Conservation (phyloP, 2,113 vertebrate species). For the Onychostruthus taczanowskii region DNA sequence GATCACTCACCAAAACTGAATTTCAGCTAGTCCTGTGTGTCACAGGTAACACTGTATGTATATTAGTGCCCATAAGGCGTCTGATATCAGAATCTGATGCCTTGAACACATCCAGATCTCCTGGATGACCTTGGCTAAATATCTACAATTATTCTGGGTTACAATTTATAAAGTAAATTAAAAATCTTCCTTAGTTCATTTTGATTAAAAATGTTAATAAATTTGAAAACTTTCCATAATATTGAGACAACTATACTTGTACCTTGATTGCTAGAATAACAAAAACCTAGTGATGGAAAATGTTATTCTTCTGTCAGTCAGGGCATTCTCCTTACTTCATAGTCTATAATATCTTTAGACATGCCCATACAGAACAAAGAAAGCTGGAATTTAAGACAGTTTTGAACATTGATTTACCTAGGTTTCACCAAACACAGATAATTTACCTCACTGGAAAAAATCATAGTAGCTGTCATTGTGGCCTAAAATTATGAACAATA, state of each 20-base stretch:
- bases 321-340: neutral
- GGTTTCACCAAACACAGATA: neutral
- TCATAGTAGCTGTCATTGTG: neutral
- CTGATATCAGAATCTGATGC: neutral
- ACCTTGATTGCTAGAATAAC: neutral
- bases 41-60: neutral
- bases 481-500: neutral
- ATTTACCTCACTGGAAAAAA: neutral
- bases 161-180: neutral
- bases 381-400: neutral
- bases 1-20: neutral
- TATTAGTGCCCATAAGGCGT: neutral
- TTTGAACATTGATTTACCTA: neutral
- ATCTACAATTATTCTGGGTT: neutral
- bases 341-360: neutral
- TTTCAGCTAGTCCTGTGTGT: neutral
- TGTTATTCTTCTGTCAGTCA: neutral
- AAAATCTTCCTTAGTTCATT: neutral
- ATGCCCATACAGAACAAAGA: neutral
- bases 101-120: neutral
- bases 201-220: neutral
- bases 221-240: neutral
- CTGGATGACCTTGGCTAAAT: neutral
- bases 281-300: neutral
- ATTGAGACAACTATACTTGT: fast-evolving